These are phyloP conservation scores for Lepetodrilus schrolli DNA, from an alignment of 2,888 invertebrate genomes.

Conservation along the genomic window DNA sequence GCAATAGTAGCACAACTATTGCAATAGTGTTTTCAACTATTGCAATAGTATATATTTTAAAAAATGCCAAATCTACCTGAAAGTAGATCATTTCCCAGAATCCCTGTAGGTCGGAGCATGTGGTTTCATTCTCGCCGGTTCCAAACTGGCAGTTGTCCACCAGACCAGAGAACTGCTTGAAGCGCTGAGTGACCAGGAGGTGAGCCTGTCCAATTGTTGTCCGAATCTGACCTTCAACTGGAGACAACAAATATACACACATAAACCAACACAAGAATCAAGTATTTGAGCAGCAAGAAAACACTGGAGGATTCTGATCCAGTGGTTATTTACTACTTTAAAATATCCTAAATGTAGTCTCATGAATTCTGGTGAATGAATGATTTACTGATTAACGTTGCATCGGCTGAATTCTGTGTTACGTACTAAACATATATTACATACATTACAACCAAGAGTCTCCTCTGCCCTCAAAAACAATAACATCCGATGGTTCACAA, in stretches of 20 bases:
- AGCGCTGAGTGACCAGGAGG: slow-evolving; percentile 75
- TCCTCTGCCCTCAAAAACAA: too few relatives aligned
- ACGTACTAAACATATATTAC: too few relatives aligned
- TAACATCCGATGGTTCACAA: too few relatives aligned
- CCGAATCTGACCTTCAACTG: slow-evolving; percentile 74
- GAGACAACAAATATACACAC: slow-evolving; percentile 29
- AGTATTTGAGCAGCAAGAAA: not conserved
- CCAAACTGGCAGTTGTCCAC: slow-evolving; percentile 76
- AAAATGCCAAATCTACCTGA: slow-evolving; percentile 64
- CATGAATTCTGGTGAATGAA: too few relatives aligned
- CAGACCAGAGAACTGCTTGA: slow-evolving; percentile 75
- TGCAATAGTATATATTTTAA: not conserved
- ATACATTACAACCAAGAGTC: too few relatives aligned
- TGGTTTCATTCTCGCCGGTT: slow-evolving; percentile 74
- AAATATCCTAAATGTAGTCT: too few relatives aligned
- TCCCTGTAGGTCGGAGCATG: slow-evolving; percentile 75
- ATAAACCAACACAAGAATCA: not conserved
- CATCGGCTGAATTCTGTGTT: not conserved
- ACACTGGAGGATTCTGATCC: not conserved
- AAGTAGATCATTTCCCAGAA: slow-evolving; percentile 77
- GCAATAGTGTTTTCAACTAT: too few relatives aligned
- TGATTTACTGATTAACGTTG: not conserved
- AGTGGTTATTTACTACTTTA: too few relatives aligned
- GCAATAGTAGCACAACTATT: too few relatives aligned
- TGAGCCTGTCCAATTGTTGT: slow-evolving; percentile 75